phyloP scores from a whole-genome alignment of 2,888 invertebrate genomes.

The Phalangium opilio region DNA sequence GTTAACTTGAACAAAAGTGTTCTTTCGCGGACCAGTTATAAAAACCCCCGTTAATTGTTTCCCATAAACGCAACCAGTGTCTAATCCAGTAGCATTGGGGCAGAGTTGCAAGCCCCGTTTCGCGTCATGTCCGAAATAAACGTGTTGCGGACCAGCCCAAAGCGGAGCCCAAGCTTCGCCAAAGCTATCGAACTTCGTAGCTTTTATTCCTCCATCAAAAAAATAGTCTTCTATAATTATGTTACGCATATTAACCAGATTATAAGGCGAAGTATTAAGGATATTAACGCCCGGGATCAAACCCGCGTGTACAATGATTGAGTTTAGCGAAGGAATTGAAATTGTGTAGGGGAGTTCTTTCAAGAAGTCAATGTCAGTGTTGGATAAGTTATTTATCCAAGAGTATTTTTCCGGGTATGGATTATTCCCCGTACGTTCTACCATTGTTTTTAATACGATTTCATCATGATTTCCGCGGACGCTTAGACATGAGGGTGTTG shows the following conservation, averaged over 20 bases:
- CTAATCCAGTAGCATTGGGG: constrained; percentile 29
- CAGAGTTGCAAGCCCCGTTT: constrained; percentile 25
- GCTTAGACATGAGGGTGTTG: constrained; percentile 18
- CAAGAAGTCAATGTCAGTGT: constrained; percentile 26
- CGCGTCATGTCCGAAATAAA: constrained; percentile 33
- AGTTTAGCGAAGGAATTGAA: constrained; percentile 25
- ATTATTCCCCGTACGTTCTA: constrained; percentile 16
- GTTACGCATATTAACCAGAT: constrained; percentile 29
- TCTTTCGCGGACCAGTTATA: constrained; percentile 17
- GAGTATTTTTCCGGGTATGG: constrained; percentile 19
- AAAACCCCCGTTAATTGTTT: constrained; percentile 25
- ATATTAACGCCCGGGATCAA: constrained; percentile 27
- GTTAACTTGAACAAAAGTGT: constrained; percentile 15
- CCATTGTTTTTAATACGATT: constrained; percentile 21
- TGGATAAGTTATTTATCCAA: constrained; percentile 26
- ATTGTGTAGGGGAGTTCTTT: constrained; percentile 30
- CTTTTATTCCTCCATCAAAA: constrained; percentile 18
- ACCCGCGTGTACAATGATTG: constrained; percentile 30
- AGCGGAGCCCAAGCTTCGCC: constrained; percentile 28
- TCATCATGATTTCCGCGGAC: constrained; percentile 31
- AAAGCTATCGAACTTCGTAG: constrained; percentile 18
- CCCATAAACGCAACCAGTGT: constrained; percentile 32
- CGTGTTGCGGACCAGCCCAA: constrained; percentile 31
- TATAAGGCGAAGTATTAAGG: constrained; percentile 22
- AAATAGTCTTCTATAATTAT: constrained; percentile 21